phyloP scores from a whole-genome alignment of 2,888 invertebrate species.

The Gnatocerus cornutus region DNA sequence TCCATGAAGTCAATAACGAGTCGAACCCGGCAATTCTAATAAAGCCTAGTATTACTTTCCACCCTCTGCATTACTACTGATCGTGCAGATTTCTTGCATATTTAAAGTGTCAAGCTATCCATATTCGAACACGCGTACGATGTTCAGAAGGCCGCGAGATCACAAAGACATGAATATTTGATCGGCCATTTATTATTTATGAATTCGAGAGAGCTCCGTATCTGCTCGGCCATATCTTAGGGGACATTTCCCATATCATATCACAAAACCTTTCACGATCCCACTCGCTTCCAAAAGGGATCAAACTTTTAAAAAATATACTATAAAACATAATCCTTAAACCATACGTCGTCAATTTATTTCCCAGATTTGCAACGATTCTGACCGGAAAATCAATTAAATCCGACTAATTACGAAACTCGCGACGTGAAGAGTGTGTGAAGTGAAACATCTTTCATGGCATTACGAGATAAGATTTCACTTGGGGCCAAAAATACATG shows the following conservation, averaged over 20 bases:
- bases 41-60: constrained; percentile 34
- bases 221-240: constrained; percentile 59
- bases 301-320: constrained; percentile 61
- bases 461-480: constrained; percentile 58
- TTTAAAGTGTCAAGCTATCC: constrained; percentile 48
- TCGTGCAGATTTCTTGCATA: constrained; percentile 42
- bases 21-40: constrained; percentile 36
- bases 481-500: constrained; percentile 59
- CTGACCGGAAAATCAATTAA: constrained; percentile 48
- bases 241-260: constrained; percentile 62
- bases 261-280: constrained; percentile 56
- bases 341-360: constrained; percentile 60
- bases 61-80: constrained; percentile 30
- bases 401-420: constrained; percentile 13
- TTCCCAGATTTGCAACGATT: constrained; percentile 29
- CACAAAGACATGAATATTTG: constrained; percentile 62
- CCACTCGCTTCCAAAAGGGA: constrained; percentile 51
- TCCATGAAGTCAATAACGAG: constrained; percentile 1
- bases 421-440: constrained; percentile 28
- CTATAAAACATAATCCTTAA: constrained; percentile 60
- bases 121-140: constrained; percentile 44
- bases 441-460: constrained; percentile 45
- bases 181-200: constrained; percentile 59
- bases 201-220: constrained; percentile 54
- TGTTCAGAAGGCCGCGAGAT: constrained; percentile 48